Conservation (phyloP, 2,888 invertebrate species). For the Limenitis camilla region DNA sequence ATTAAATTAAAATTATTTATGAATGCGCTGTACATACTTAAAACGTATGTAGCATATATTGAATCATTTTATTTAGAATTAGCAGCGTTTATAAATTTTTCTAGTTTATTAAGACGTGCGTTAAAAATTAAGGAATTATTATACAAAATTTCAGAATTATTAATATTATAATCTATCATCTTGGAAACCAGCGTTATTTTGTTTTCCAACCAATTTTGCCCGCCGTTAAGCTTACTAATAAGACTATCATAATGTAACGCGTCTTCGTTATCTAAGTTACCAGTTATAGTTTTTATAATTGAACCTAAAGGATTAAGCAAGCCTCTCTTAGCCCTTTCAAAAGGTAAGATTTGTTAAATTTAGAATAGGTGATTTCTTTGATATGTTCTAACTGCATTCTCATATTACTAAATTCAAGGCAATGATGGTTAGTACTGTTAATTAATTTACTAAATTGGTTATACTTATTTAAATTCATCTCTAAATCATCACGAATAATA, state of each 20-base stretch:
- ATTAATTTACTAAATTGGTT: conserved; percentile 4
- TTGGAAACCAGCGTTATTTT: no score
- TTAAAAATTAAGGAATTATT: no score
- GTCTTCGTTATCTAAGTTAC: conserved; percentile 28
- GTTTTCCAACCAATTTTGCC: conserved; percentile 1
- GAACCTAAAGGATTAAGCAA: conserved; percentile 19
- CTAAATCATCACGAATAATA: conserved; percentile 17
- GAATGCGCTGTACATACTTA: no score
- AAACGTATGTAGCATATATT: no score
- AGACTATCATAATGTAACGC: conserved; percentile 21
- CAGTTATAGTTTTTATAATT: conserved; percentile 26
- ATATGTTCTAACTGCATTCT: conserved; percentile 16
- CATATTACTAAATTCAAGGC: conserved; percentile 13
- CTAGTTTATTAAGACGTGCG: no score
- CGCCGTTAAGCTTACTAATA: conserved; percentile 17
- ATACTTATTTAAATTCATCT: conserved; percentile 17
- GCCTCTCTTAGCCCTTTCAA: conserved; percentile 14
- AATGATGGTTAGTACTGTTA: conserved; percentile 1
- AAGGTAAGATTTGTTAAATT: not conserved
- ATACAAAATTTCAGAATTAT: no score
- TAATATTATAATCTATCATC: no score
- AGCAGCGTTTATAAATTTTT: no score
- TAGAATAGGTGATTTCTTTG: conserved; percentile 5
- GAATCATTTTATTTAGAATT: no score
- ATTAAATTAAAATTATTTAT: no score